Conservation (phyloP, 1,140 invertebrate species). For the Cotesia typhae region DNA sequence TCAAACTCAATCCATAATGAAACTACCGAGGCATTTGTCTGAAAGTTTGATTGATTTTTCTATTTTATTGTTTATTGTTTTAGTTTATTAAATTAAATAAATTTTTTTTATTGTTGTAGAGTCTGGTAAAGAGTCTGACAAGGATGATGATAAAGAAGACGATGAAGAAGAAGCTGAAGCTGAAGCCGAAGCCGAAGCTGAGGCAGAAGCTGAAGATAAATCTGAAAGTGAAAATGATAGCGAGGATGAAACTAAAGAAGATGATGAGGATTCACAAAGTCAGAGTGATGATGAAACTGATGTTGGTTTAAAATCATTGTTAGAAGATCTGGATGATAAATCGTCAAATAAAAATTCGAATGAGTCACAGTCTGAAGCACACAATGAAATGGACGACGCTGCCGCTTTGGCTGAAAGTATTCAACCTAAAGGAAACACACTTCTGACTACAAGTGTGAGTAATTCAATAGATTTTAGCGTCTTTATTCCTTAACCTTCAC, state of each 20-base stretch:
- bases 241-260: conserved; percentile 55
- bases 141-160: conserved; percentile 56
- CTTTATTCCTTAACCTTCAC: conserved; percentile 48
- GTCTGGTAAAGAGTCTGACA: conserved; percentile 53
- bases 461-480: conserved; percentile 32
- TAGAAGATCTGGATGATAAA: conserved; percentile 68
- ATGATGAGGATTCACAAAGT: conserved; percentile 66
- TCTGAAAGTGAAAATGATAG: conserved; percentile 52
- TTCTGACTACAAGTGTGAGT: conserved; percentile 85
- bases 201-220: conserved; percentile 54
- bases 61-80: conserved; percentile 1
- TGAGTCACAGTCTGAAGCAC: conserved; percentile 69
- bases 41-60: conserved; percentile 43
- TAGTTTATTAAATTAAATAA: conserved; percentile 11
- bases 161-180: conserved; percentile 51
- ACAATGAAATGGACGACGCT: conserved; percentile 85
- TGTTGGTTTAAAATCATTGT: conserved; percentile 70
- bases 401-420: conserved; percentile 95
- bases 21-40: conserved; percentile 66
- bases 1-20: conserved; percentile 56
- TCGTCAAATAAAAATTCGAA: conserved; percentile 54
- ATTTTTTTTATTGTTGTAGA: conserved; percentile 40
- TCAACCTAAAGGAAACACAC: conserved; percentile 97
- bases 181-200: conserved; percentile 56
- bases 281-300: conserved; percentile 66